Base-by-base conservation (phyloP, 1,140 invertebrate genomes). In the Neodiprion virginianus region DNA sequence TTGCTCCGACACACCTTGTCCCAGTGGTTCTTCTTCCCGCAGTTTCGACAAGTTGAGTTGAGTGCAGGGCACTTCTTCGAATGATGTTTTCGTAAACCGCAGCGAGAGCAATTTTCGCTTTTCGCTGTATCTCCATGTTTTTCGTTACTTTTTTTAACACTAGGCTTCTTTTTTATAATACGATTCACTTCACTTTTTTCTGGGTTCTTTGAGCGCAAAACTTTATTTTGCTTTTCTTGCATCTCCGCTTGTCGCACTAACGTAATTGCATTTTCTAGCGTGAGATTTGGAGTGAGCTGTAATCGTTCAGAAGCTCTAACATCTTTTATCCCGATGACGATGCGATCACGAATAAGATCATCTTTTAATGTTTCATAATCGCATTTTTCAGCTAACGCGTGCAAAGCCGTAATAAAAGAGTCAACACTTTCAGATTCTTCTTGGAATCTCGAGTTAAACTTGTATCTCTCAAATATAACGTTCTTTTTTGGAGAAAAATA, bases 401-500 rank as follows among this genome's bases (percentile, higher is more conserved):
- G 79, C 53, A 87, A 67, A 8, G 77, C 74, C 14, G 82, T 85
- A 8, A 87, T 80, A 75, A 85, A 87, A 14, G 70, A 71, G 72
- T 88, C 82, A 2, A 83, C 81, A 11, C 75, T 68, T 74, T 88
- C 85, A 11, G 50, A 77, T 10, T 70, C 69, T 71, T 75, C 17
- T 77, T 88, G 85, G 10, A 77, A 71, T 67, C 83, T 71, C 5
- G 79, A 69, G 75, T 86, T 85, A 61, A 88, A 88, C 71, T 82
- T 83, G 21, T 79, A 78, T 11, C 84, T 40, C 68, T 86, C 84
- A 74, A 83, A 87, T 5, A 85, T 83, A 2, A 81, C 68, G 70
- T 88, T 88, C 69, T 82, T 81, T 70, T 80, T 79, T 9, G 82
- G 77, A n/a, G 81, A 76, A 75, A 88, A 89, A 74, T 87, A 80